A percentile compares a stretch with the other conserved stretches of the same genome.
Conservation (phyloP, 2,888 invertebrate genomes). For the Serrognathus titanus region DNA sequence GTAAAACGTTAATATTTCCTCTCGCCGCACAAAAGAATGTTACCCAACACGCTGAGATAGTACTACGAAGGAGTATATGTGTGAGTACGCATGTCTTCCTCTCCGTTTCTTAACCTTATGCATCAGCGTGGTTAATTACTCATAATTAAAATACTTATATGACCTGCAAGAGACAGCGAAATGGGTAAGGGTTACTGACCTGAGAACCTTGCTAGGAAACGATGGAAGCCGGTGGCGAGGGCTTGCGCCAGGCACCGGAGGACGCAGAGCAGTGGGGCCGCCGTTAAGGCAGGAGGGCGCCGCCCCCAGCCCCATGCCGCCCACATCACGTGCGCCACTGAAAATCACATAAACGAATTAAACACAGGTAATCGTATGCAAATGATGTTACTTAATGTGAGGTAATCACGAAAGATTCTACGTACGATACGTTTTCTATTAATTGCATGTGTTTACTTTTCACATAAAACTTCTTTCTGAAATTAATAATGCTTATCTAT, state of each 20-base stretch:
- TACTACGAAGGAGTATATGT: too few species aligned
- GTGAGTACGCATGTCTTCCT: background rate
- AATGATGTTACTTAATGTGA: background rate
- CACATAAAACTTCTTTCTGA: too few species aligned
- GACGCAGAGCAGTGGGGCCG: constrained; percentile 43
- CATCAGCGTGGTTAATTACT: constrained; percentile 12
- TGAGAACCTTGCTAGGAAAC: constrained; percentile 60
- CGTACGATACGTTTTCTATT: too few species aligned
- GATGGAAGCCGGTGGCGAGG: constrained; percentile 50
- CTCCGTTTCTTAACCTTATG: constrained; percentile 7
- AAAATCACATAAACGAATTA: constrained; percentile 32
- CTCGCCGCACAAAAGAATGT: too few species aligned
- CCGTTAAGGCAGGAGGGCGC: constrained; percentile 38
- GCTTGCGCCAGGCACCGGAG: constrained; percentile 48
- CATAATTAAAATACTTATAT: constrained; percentile 14
- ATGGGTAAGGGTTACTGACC: constrained; percentile 48
- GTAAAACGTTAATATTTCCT: too few species aligned
- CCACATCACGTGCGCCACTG: constrained; percentile 55
- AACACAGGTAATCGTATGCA: too few species aligned
- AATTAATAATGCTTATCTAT: too few species aligned
- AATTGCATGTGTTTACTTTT: too few species aligned
- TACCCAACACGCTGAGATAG: too few species aligned
- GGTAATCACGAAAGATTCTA: background rate
- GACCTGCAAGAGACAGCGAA: constrained; percentile 9
- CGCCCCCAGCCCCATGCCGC: constrained; percentile 44